phyloP scores from a whole-genome alignment of 1,140 invertebrate genomes.

The Hycleus cichorii region DNA sequence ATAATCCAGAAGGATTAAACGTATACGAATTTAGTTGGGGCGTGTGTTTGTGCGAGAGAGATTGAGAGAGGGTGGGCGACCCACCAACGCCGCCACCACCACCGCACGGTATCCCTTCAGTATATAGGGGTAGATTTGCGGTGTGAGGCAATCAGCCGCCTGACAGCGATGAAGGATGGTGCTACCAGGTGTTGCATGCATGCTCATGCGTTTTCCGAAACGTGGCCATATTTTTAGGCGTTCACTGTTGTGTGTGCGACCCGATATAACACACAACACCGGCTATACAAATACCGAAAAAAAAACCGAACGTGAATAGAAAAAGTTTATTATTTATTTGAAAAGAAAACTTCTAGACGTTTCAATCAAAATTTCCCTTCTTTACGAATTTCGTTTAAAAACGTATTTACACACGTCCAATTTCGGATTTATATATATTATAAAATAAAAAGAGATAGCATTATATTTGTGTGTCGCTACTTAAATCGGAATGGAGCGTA shows the following conservation, averaged over 20 bases:
- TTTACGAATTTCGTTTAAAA: no score
- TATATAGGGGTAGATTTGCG: conserved; percentile 27
- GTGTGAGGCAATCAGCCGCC: conserved; percentile 29
- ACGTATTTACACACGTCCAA: no score
- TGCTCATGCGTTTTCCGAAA: conserved; percentile 16
- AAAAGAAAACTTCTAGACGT: no score
- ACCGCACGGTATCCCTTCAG: conserved; percentile 3
- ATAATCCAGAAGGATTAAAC: conserved; percentile 16
- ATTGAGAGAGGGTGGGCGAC: not conserved
- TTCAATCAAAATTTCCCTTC: no score
- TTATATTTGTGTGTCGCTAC: conserved; percentile 25
- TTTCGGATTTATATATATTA: not conserved
- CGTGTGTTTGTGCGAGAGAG: not conserved
- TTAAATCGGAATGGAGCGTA: conserved; percentile 34
- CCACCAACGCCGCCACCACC: not conserved
- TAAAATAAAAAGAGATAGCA: conserved; percentile 18
- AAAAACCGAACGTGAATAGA: no score
- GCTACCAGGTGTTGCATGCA: conserved; percentile 31
- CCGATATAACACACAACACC: no score
- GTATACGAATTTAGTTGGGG: conserved; percentile 11
- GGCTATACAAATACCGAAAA: no score
- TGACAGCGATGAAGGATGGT: conserved; percentile 28
- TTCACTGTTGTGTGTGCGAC: not conserved
- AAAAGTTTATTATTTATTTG: no score
- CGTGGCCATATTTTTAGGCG: conserved; percentile 5